phyloP scores from a whole-genome alignment of 2,888 invertebrate genomes.

The Drosophila fungiperda region DNA sequence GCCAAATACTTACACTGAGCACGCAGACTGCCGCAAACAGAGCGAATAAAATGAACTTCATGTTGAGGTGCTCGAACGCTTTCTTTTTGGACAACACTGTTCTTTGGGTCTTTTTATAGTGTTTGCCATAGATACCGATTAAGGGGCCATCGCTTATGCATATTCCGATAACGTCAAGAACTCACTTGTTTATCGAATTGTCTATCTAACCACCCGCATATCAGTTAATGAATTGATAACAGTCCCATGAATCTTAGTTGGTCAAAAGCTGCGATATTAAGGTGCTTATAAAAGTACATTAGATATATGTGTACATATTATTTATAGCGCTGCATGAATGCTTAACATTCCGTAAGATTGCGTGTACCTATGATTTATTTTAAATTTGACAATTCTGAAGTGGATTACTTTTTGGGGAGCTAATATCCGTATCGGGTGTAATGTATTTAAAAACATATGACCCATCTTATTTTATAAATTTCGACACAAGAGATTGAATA shows the following conservation, averaged over 20 bases:
- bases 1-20: conserved; percentile 52
- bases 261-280: conserved; percentile 24
- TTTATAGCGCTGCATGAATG: not conserved
- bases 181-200: conserved; percentile 18
- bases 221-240: conserved; percentile 39
- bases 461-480: not conserved
- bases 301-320: not conserved
- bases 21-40: conserved; percentile 61
- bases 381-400: not conserved
- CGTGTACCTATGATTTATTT: not conserved
- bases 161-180: conserved; percentile 16
- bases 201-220: conserved; percentile 20
- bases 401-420: not conserved
- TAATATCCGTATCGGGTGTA: not conserved
- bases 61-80: conserved; percentile 39
- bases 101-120: conserved; percentile 35
- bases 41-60: conserved; percentile 65
- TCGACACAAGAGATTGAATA: not conserved
- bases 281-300: conserved; percentile 12
- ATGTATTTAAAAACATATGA: not conserved
- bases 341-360: not conserved
- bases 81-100: conserved; percentile 15
- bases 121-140: not conserved
- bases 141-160: not conserved
- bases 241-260: conserved; percentile 18